Evolutionary conservation across 2,113 vertebrate species (phyloP).

Genomic region (Eulemur rufifrons): DNA sequence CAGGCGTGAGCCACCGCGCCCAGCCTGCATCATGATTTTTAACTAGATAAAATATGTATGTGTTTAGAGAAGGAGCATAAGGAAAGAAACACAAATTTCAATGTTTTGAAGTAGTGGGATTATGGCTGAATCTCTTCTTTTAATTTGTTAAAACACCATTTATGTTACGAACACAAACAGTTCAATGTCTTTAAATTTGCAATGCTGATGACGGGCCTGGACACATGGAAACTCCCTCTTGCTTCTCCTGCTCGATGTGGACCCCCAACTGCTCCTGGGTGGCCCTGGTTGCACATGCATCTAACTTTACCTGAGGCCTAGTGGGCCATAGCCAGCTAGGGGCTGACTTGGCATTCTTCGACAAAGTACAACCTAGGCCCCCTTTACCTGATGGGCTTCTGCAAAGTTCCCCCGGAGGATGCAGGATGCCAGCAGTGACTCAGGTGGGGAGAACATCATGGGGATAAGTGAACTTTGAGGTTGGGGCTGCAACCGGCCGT

Average conservation of each 20-base stretch:
- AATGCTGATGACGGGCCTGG: background rate
- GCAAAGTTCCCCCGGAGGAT: slow-evolving; percentile 93
- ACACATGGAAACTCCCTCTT: background rate
- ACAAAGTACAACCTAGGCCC: background rate
- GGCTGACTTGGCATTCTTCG: background rate
- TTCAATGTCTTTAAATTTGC: background rate
- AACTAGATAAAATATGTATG: background rate
- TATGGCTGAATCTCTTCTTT: background rate
- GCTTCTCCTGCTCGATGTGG: background rate
- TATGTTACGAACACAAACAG: background rate
- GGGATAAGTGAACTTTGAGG: slow-evolving; percentile 89
- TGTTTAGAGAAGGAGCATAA: background rate
- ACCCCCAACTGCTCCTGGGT: background rate
- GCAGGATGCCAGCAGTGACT: slow-evolving; percentile 95
- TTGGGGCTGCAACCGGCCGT: slow-evolving; percentile 71
- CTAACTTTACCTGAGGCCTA: background rate
- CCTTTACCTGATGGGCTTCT: slow-evolving; percentile 95
- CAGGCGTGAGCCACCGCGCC: too few relatives aligned
- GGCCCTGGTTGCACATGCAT: background rate
- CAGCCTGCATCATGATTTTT: background rate
- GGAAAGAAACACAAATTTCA: slow-evolving; percentile 31
- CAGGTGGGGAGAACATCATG: slow-evolving; percentile 96
- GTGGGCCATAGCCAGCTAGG: fast-evolving
- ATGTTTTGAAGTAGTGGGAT: background rate
- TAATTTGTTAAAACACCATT: background rate